These are phyloP conservation scores for Cheiracanthium punctorium DNA, from an alignment of 2,888 invertebrate genomes.

Conservation along the genomic window DNA sequence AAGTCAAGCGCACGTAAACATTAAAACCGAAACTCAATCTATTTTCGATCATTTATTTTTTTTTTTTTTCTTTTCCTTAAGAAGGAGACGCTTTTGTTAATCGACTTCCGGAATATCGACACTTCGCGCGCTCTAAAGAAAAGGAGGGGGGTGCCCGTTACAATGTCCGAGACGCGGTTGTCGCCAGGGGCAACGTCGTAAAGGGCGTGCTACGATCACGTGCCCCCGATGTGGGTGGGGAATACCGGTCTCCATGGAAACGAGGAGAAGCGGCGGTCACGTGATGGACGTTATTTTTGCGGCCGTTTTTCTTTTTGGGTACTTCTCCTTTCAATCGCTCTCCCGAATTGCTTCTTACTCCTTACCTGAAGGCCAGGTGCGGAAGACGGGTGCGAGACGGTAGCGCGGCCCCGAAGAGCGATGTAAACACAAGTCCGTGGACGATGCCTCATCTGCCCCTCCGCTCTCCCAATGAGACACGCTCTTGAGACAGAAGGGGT, in stretches of 20 bases:
- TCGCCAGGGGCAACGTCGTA: slow-evolving; percentile 56
- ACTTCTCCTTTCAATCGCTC: slow-evolving; percentile 37
- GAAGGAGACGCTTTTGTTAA: slow-evolving; percentile 18
- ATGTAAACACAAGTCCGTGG: slow-evolving; percentile 21
- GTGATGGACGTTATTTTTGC: slow-evolving; percentile 53
- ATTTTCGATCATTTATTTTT: too few species aligned
- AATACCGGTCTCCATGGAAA: slow-evolving; percentile 51
- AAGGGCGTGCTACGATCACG: slow-evolving; percentile 65
- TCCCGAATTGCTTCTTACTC: slow-evolving; percentile 43
- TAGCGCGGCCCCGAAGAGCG: neutral
- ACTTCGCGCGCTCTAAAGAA: slow-evolving; percentile 49
- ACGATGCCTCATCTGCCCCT: neutral
- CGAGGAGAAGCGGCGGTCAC: slow-evolving; percentile 63
- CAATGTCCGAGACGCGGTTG: slow-evolving; percentile 54
- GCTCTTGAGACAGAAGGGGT: neutral
- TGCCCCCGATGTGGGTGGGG: slow-evolving; percentile 61
- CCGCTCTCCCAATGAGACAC: neutral
- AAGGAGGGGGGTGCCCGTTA: slow-evolving; percentile 35
- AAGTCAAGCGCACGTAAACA: neutral
- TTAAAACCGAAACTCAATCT: slow-evolving; percentile 16
- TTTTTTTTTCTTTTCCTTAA: neutral
- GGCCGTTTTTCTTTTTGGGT: slow-evolving; percentile 32
- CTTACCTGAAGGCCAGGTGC: slow-evolving; percentile 33
- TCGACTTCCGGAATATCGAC: slow-evolving; percentile 60
- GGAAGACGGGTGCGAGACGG: neutral